Percentiles rank a stretch among this genome's conserved stretches.
Evolutionary conservation across 2,797 vertebrate genomes (phyloP).

Genomic region (Pseudochaenichthys georgianus): DNA sequence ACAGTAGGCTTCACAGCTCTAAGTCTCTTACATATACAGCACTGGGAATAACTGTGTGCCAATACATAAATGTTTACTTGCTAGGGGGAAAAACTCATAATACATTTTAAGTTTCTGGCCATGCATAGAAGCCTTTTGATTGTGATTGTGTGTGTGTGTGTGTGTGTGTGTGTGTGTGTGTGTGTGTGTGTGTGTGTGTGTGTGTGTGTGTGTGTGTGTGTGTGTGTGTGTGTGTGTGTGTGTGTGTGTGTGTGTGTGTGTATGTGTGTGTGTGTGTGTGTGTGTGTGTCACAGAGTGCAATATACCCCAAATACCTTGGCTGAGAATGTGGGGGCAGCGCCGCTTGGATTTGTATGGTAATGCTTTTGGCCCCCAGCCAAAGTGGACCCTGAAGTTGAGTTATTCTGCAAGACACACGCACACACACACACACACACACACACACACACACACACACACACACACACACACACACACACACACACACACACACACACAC

Average conservation of each 20-base stretch:
- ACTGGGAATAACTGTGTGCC: conserved; percentile 53
- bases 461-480: too few relatives aligned
- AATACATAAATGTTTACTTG: conserved; percentile 59
- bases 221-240: too few relatives aligned
- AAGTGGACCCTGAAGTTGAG: conserved; percentile 64
- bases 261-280: too few relatives aligned
- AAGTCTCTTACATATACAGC: conserved; percentile 33
- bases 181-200: too few relatives aligned
- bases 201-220: too few relatives aligned
- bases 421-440: conserved; percentile 28
- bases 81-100: conserved; percentile 38
- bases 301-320: conserved; percentile 59
- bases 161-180: too few relatives aligned
- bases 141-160: neutral
- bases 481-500: too few relatives aligned
- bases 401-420: conserved; percentile 49
- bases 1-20: conserved; percentile 43
- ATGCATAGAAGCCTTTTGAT: conserved; percentile 31
- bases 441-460: too few relatives aligned
- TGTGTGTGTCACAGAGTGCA: conserved; percentile 34
- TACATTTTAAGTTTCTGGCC: conserved; percentile 44
- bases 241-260: too few relatives aligned
- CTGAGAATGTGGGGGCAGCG: conserved; percentile 53
- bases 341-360: conserved; percentile 73
- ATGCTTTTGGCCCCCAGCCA: conserved; percentile 71